A percentile compares a stretch with the other conserved stretches of the same genome.
These are phyloP conservation scores for Callosobruchus maculatus DNA, from an alignment of 2,888 invertebrate genomes.

Conservation along the genomic window DNA sequence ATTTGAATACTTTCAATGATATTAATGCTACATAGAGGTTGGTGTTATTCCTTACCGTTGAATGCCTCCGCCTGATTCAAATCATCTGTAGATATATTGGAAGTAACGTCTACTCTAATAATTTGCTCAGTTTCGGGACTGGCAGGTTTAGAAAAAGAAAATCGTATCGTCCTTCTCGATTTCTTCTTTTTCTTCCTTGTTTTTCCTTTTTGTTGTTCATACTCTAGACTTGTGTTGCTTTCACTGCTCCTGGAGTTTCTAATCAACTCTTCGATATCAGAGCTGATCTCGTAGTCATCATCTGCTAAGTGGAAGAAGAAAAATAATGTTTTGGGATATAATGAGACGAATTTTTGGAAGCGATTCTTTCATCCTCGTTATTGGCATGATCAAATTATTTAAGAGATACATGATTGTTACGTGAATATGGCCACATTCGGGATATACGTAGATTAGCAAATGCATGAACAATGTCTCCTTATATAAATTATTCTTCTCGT, in stretches of 20 bases:
- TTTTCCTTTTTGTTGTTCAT: slow-evolving; percentile 7
- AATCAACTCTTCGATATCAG: slow-evolving; percentile 38
- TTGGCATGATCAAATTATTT: no score
- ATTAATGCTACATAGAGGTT: not conserved
- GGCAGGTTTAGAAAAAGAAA: slow-evolving; percentile 41
- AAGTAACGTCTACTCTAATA: slow-evolving; percentile 46
- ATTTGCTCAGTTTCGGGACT: slow-evolving; percentile 46
- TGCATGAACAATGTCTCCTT: no score
- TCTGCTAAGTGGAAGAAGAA: not conserved
- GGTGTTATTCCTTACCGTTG: not conserved
- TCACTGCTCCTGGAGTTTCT: slow-evolving; percentile 21
- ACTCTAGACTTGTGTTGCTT: slow-evolving; percentile 13
- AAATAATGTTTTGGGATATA: not conserved
- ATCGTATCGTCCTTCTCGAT: slow-evolving; percentile 36
- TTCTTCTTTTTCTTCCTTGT: slow-evolving; percentile 22
- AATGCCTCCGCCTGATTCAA: not conserved
- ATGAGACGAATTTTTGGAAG: no score
- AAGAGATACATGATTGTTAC: no score
- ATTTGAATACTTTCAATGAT: no score
- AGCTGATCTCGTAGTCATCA: slow-evolving; percentile 31
- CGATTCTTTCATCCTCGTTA: no score
- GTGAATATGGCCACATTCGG: no score
- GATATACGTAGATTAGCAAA: no score
- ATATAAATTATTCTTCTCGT: no score
- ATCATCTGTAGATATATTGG: slow-evolving; percentile 37